Evolutionary conservation across 2,888 invertebrate species (phyloP), one percentile per base, ranked within the genome.

Genomic region (Psococerastis gibbosa): DNA sequence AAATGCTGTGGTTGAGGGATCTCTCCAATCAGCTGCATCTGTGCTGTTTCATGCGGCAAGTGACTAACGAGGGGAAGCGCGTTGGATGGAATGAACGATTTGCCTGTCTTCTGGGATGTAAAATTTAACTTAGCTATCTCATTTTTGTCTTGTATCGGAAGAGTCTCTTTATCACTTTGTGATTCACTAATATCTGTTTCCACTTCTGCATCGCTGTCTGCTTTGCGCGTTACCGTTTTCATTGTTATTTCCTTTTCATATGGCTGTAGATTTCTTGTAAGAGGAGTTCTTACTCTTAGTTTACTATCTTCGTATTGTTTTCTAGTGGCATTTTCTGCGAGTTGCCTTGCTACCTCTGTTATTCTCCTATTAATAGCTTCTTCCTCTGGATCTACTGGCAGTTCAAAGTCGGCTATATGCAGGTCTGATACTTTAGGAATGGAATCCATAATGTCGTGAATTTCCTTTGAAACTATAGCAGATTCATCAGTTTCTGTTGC

Each of bases 1-100:
- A 5, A 5, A 13, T 38, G 38, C 27, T 22, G 42, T 17, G 42
- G 34, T 34, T 22, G 23, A 9, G 22, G 45, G 33, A 22, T 20
- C 16, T 45, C 43, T 13, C 42, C 27, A 16, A 45, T 33, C 17
- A 45, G 20, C 27, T 45, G 45, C 16, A 45, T 32, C 6, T 33
- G 43, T 6, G 23, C 45, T 17, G 42, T 34, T 33, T 45, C 45
- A 16, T 22, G 43, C 17, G 43, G 33, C 13, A 45, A 20, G 3
- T 32, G 31, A 22, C 23, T 31, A n/a, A 45, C 45, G 4, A 45
- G 20, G 31, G 45, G 42, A 17, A 45, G 16, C 3, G 43, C 34
- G 22, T 34, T 43, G 22, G 43, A 35, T 3, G 34, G 22, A 11
- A 35, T 11, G 11, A 9, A 27, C 6, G 27, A 27, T 27, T 27